Evolutionary conservation across 2,888 invertebrate species (phyloP).

Genomic region (Zygogramma bicolorata): DNA sequence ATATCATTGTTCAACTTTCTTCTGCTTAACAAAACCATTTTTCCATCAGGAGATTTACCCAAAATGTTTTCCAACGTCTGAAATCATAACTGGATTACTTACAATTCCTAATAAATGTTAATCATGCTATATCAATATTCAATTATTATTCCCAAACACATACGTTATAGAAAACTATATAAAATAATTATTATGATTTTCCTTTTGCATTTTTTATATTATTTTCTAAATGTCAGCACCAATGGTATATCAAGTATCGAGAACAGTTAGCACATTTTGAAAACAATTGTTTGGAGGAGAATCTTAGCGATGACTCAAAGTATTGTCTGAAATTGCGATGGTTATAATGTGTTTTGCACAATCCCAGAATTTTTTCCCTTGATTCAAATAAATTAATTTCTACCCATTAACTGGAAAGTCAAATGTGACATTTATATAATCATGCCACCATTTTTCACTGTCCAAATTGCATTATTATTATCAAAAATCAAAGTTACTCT

Average conservation of each 20-base stretch:
- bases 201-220: background rate
- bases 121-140: background rate
- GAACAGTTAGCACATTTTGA: background rate
- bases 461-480: background rate
- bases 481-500: background rate
- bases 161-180: background rate
- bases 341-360: background rate
- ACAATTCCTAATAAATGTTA: background rate
- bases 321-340: background rate
- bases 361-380: background rate
- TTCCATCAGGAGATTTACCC: background rate
- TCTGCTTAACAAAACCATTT: background rate
- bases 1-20: constrained; percentile 3
- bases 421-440: background rate
- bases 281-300: background rate
- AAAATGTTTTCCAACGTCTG: constrained; percentile 6
- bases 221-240: background rate
- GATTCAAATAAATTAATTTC: background rate
- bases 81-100: constrained; percentile 8
- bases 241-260: background rate
- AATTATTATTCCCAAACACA: background rate
- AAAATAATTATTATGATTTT: background rate
- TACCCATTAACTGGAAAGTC: background rate
- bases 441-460: background rate
- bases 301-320: background rate